These are phyloP conservation scores for Liolophura sinensis DNA, from an alignment of 1,140 invertebrate genomes.

Conservation along the genomic window DNA sequence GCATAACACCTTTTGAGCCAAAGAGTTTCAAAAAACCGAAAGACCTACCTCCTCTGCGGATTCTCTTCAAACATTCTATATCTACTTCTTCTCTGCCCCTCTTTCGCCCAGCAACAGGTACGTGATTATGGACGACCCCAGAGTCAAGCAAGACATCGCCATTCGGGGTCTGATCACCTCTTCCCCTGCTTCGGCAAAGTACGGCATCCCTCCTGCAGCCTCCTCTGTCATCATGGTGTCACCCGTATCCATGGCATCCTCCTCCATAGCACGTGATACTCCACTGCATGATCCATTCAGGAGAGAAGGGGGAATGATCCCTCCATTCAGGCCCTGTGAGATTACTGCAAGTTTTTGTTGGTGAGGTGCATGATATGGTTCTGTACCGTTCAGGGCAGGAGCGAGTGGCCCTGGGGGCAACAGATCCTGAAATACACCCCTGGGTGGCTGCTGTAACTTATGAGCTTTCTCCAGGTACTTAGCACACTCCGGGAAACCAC, in stretches of 20 bases:
- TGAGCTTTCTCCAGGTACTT: constrained; percentile 33
- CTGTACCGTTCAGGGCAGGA: constrained; percentile 5
- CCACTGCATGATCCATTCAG: constrained; percentile 14
- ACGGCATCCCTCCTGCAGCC: background rate
- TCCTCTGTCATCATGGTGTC: constrained; percentile 3
- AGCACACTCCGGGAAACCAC: constrained; percentile 36
- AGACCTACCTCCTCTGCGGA: constrained; percentile 28
- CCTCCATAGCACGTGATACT: constrained; percentile 11
- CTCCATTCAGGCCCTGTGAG: constrained; percentile 10
- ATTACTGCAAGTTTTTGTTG: background rate
- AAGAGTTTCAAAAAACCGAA: too few species aligned
- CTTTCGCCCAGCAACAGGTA: constrained; percentile 29
- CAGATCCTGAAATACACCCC: constrained; percentile 6
- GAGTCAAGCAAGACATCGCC: constrained; percentile 14
- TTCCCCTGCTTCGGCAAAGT: background rate
- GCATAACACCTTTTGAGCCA: too few species aligned
- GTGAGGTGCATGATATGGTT: background rate
- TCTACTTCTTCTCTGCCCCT: constrained; percentile 34
- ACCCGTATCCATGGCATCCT: constrained; percentile 28
- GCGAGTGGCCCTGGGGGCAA: background rate
- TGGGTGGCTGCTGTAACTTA: constrained; percentile 22
- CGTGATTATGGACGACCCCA: constrained; percentile 19
- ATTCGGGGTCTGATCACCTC: constrained; percentile 1
- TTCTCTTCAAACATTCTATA: constrained; percentile 30
- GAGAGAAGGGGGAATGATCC: constrained; percentile 9